Base-by-base conservation (phyloP, 2,888 invertebrate genomes). In the Allacma fusca region DNA sequence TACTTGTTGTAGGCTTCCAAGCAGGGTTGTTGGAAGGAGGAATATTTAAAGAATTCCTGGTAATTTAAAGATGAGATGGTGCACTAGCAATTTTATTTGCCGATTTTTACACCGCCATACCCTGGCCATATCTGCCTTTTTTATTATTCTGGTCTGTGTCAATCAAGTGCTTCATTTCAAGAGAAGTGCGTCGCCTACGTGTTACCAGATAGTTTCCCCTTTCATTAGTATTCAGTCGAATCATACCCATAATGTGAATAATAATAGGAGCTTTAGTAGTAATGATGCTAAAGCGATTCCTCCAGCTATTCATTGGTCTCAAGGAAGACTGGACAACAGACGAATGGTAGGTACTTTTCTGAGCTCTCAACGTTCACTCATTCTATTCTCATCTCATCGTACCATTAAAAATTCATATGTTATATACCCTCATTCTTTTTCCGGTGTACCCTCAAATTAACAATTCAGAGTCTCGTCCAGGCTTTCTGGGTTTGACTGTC, bases 81-180 rank as follows among this genome's bases (percentile, higher is more conserved):
- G 83, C 74, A 79, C 78, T 21, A 79, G 80, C 72, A 83, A 78
- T 70, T 80, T 80, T 77, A 72, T 83, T 64, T 83, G 83, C 78
- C 83, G 83, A 74, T 83, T 83, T 70, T 77, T 82, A 28, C 82
- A 81, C 78, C 81, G 83, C 69, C 81, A 83, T 70, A 78, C 80
- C 19, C 73, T 80, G 28, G 82, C 80, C 13, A 75, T 83, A 50
- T 79, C 80, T 44, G 77, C 77, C 69, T 78, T 78, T 77, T 74
- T 81, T 44, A 76, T 83, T 2, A 73, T 82, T 40, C 72, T 82
- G 24, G 69, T 82, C 12, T 83, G 81, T 81, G 83, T 81, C 68
- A 83, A 82, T 79, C 83, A 83, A 80, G 81, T 83, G 76, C 79
- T 83, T 59, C 79, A 83, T 57, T 78, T 50, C 75, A 82, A 82